A percentile compares a stretch with the other conserved stretches of the same genome.
Evolutionary conservation across 2,888 invertebrate species (phyloP).

Genomic region (Polydrusus pterygomalis): DNA sequence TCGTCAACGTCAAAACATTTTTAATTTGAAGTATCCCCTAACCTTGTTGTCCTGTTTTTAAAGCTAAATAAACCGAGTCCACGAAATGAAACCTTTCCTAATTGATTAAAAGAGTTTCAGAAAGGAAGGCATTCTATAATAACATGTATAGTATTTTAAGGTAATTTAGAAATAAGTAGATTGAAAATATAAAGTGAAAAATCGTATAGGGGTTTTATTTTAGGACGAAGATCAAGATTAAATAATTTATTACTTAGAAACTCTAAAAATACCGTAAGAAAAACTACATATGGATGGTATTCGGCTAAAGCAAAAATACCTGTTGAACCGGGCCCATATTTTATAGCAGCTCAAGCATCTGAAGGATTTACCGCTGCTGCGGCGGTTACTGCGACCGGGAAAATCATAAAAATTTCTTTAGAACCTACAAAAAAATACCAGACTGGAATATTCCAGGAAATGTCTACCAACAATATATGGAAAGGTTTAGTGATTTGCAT

Average conservation of each 20-base stretch:
- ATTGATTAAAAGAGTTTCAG: constrained; percentile 28
- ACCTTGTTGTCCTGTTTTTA: constrained; percentile 25
- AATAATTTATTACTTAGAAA: neutral
- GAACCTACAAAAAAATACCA: constrained; percentile 84
- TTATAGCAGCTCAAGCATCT: constrained; percentile 93
- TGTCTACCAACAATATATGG: constrained; percentile 94
- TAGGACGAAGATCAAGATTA: constrained; percentile 1
- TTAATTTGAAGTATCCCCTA: constrained; percentile 24
- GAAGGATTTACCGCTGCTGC: constrained; percentile 92
- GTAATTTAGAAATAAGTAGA: constrained; percentile 8
- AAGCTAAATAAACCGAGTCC: neutral
- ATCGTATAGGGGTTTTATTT: constrained; percentile 21
- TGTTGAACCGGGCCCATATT: constrained; percentile 64
- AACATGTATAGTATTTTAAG: constrained; percentile 24
- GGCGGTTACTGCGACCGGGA: constrained; percentile 81
- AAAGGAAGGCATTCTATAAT: neutral
- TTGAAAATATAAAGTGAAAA: constrained; percentile 8
- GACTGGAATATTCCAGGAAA: constrained; percentile 83
- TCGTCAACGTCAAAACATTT: constrained; percentile 28
- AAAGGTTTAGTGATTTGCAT: constrained; percentile 81
- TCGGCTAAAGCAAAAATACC: neutral
- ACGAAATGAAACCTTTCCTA: constrained; percentile 19
- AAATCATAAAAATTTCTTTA: constrained; percentile 78
- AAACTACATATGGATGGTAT: neutral
- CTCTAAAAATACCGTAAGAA: neutral